A percentile compares a stretch with the other conserved stretches of the same genome.
phyloP scores from a whole-genome alignment of 2,797 vertebrate species.

The Steatocranus sp. region DNA sequence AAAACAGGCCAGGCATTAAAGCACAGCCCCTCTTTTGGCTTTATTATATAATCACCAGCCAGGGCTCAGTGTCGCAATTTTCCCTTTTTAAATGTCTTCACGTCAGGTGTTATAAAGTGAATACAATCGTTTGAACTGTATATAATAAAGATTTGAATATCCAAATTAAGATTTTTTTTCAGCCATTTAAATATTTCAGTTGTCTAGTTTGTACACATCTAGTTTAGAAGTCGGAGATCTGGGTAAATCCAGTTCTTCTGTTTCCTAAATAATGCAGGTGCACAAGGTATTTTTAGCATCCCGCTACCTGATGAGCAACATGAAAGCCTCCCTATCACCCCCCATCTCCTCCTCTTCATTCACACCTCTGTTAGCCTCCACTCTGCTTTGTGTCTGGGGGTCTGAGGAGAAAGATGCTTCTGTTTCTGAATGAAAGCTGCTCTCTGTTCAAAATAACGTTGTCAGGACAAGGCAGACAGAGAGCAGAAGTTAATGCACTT shows the following conservation, averaged over 20 bases:
- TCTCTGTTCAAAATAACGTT: conserved; percentile 67
- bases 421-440: conserved; percentile 70
- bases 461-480: conserved; percentile 70
- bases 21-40: conserved; percentile 49
- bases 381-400: conserved; percentile 2
- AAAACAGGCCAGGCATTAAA: conserved; percentile 58
- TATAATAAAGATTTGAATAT: background rate
- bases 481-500: conserved; percentile 80
- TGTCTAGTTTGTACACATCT: background rate
- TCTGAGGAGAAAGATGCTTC: conserved; percentile 52
- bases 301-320: conserved; percentile 30
- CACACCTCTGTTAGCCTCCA: conserved; percentile 24
- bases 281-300: conserved; percentile 48
- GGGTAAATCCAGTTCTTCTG: conserved; percentile 22
- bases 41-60: conserved; percentile 59
- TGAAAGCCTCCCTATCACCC: background rate
- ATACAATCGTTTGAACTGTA: background rate
- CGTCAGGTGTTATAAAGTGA: conserved; percentile 27
- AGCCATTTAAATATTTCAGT: conserved; percentile 1
- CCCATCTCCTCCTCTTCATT: conserved; percentile 4
- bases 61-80: conserved; percentile 33
- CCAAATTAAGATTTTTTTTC: background rate
- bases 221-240: conserved; percentile 22
- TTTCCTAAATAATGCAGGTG: conserved; percentile 60
- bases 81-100: conserved; percentile 31